These are phyloP conservation scores for Antheraea assamensis DNA, from an alignment of 2,888 invertebrate species.

Conservation along the genomic window DNA sequence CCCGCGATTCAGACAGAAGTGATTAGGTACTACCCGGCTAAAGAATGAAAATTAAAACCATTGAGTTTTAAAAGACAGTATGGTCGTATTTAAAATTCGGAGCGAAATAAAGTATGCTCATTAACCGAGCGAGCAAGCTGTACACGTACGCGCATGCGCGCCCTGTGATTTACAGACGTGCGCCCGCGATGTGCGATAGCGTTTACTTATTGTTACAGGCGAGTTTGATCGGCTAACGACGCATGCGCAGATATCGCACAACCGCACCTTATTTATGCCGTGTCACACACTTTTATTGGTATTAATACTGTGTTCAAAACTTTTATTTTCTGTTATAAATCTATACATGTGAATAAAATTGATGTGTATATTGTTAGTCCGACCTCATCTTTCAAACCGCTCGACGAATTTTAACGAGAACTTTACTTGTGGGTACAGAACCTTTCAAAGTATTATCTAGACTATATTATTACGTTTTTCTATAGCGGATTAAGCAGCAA, in stretches of 20 bases:
- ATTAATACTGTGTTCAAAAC: conserved; percentile 41
- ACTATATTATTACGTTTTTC: no score
- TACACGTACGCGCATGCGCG: conserved; percentile 50
- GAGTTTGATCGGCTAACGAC: conserved; percentile 57
- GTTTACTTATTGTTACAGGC: conserved; percentile 68
- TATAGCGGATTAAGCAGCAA: no score
- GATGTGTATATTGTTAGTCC: no score
- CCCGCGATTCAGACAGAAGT: no score
- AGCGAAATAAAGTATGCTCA: conserved; percentile 2
- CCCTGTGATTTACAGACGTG: conserved; percentile 61
- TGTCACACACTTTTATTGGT: conserved; percentile 63
- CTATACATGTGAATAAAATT: background rate
- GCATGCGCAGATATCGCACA: conserved; percentile 43
- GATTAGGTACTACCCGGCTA: no score
- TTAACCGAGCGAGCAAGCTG: conserved; percentile 25
- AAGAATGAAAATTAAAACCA: no score
- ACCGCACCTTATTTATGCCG: conserved; percentile 51
- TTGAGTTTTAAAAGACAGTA: no score
- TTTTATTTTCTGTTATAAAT: background rate
- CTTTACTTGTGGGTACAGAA: no score
- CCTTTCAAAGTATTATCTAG: no score
- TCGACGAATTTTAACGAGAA: no score
- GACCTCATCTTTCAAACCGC: no score
- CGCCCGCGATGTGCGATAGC: conserved; percentile 60
- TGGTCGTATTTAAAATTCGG: background rate